phyloP scores from a whole-genome alignment of 2,797 vertebrate genomes.

The Macropus fuliginosus region DNA sequence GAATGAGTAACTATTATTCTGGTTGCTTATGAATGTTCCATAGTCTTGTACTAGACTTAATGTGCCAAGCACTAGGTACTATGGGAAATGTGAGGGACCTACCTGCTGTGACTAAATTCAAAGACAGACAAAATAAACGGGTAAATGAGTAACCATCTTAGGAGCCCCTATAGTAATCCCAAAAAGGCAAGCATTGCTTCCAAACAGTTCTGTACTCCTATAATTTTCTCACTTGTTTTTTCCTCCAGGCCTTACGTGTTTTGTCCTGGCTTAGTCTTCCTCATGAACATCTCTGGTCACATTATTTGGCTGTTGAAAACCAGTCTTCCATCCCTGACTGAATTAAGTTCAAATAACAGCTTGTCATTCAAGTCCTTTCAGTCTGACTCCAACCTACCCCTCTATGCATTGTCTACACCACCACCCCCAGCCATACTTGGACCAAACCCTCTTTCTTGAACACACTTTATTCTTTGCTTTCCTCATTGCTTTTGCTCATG shows the following conservation, averaged over 20 bases:
- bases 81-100: background rate
- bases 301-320: background rate
- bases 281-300: background rate
- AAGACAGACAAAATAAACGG: background rate
- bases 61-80: background rate
- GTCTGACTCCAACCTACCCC: background rate
- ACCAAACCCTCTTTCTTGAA: background rate
- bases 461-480: background rate
- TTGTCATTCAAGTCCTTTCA: background rate
- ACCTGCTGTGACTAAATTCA: background rate
- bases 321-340: background rate
- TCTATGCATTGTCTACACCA: background rate
- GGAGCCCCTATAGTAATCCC: background rate
- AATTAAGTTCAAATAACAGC: background rate
- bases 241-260: background rate
- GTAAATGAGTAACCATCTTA: background rate
- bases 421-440: background rate
- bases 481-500: background rate
- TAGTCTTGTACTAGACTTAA: background rate
- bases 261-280: background rate
- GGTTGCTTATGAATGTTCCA: background rate
- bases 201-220: background rate
- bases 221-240: background rate
- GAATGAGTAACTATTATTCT: background rate
- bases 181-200: background rate